A percentile compares a stretch with the other conserved stretches of the same genome.
Evolutionary conservation across 2,113 vertebrate genomes (phyloP).

Genomic region (Okapia johnstoni): DNA sequence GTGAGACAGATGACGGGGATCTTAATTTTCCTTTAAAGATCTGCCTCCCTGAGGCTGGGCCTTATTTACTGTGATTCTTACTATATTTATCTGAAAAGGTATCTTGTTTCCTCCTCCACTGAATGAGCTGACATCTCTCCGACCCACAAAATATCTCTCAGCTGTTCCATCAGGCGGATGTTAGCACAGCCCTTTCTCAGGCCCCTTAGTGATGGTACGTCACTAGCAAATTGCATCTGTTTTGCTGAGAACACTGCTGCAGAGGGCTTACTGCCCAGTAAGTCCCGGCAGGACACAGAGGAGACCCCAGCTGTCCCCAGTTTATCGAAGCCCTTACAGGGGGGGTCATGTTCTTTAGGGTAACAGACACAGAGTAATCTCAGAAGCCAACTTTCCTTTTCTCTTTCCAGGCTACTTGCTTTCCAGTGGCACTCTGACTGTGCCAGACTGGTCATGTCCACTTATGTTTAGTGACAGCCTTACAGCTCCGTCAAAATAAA

Average conservation of each 20-base stretch:
- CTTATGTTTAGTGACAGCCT: not conserved
- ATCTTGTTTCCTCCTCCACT: not conserved
- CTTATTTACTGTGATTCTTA: conserved; percentile 5
- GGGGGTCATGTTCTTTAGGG: not conserved
- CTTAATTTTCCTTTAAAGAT: conserved; percentile 33
- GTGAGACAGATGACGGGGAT: conserved; percentile 13
- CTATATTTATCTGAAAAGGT: not conserved
- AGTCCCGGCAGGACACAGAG: not conserved
- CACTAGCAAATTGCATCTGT: not conserved
- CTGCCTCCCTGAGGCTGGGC: not conserved
- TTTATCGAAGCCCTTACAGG: not conserved
- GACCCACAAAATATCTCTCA: not conserved
- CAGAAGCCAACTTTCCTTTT: not conserved
- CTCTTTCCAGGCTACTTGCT: not conserved
- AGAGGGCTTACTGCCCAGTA: too few relatives aligned
- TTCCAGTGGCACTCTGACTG: not conserved
- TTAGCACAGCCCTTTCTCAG: not conserved
- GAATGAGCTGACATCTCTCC: not conserved
- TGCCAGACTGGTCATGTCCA: not conserved
- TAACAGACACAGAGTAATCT: not conserved
- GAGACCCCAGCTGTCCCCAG: not conserved
- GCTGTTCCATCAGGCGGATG: not conserved
- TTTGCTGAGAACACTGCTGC: fast-evolving
- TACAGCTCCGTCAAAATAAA: not conserved
- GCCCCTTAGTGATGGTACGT: not conserved